A percentile compares a stretch with the other conserved stretches of the same genome.
Conservation (phyloP, 2,113 vertebrate species). For the Oncorhynchus clarkii region DNA sequence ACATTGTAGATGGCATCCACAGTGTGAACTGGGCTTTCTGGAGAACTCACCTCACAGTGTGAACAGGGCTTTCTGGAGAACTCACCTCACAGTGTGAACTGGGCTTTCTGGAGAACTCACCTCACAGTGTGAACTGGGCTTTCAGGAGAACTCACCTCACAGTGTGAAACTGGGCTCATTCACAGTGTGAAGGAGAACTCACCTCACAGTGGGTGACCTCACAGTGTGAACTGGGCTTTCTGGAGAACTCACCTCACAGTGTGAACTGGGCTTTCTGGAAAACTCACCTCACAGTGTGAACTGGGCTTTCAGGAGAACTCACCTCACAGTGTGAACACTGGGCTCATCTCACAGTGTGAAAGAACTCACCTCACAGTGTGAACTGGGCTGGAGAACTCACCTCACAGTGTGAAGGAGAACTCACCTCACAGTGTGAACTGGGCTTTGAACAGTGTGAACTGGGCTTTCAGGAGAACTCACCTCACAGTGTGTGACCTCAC, state of each 20-base stretch:
- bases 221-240: too few species aligned
- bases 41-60: not conserved
- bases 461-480: too few species aligned
- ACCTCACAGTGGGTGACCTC: slow-evolving; percentile 80
- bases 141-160: too few species aligned
- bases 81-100: slow-evolving; percentile 81
- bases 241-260: too few species aligned
- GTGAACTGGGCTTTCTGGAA: not conserved
- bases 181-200: not conserved
- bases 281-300: slow-evolving; percentile 78
- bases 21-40: too few species aligned
- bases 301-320: slow-evolving; percentile 59
- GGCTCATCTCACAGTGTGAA: not conserved
- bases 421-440: slow-evolving; percentile 79
- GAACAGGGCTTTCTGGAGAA: too few species aligned
- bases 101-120: slow-evolving; percentile 62
- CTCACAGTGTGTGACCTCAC: too few species aligned
- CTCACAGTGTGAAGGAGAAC: not conserved
- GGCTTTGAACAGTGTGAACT: too few species aligned
- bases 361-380: slow-evolving; percentile 78
- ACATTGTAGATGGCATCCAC: not conserved
- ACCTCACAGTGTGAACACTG: too few species aligned
- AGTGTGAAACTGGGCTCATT: not conserved
- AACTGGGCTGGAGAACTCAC: slow-evolving; percentile 63
- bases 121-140: too few species aligned